These are phyloP conservation scores for Brachionus manjavacas DNA, from an alignment of 1,140 invertebrate genomes.

Conservation along the genomic window DNA sequence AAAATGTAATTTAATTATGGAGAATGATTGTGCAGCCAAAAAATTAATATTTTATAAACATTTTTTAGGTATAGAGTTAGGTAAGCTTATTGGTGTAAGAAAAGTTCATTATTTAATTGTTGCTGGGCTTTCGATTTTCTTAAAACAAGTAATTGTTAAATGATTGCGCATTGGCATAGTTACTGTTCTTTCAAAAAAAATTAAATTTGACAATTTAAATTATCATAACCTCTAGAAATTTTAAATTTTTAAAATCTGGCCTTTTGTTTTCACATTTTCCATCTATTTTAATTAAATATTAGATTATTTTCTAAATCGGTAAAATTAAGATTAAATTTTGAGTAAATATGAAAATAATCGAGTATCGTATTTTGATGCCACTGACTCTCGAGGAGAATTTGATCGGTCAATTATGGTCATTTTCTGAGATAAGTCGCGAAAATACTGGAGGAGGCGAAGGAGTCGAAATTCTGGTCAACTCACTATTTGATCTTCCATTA, in stretches of 20 bases:
- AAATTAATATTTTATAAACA: not conserved
- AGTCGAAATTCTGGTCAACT: constrained; percentile 74
- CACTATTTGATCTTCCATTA: constrained; percentile 69
- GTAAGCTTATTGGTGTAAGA: not conserved
- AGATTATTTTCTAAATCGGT: not conserved
- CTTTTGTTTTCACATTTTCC: not conserved
- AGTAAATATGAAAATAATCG: constrained; percentile 41
- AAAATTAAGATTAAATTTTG: not conserved
- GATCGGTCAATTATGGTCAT: constrained; percentile 94
- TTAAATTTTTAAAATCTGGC: not conserved
- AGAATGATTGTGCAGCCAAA: not conserved
- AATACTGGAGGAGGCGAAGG: constrained; percentile 99
- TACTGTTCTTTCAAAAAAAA: not conserved
- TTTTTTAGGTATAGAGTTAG: not conserved
- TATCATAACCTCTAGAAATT: not conserved
- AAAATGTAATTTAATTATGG: not conserved
- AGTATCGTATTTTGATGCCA: constrained; percentile 42
- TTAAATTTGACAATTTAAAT: not conserved
- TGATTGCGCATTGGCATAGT: constrained; percentile 14
- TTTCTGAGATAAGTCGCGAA: constrained; percentile 97
- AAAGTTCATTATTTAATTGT: not conserved
- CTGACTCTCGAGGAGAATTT: constrained; percentile 70
- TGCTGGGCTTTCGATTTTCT: not conserved
- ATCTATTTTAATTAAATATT: not conserved
- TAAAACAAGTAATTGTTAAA: not conserved